Base-by-base conservation (phyloP, 2,888 invertebrate species). In the Stomorhina lunata region DNA sequence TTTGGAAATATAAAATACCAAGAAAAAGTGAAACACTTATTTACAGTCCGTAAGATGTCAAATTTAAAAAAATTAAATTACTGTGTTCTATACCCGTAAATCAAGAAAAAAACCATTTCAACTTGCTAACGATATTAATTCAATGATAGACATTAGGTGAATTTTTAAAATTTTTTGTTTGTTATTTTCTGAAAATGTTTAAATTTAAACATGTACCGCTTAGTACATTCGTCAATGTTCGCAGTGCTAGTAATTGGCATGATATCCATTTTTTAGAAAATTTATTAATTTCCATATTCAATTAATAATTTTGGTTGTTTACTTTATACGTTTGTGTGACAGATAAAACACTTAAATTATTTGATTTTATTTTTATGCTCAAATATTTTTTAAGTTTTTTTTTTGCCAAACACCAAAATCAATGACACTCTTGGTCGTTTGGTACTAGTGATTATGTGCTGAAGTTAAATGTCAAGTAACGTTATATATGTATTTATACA, bases 401-500 rank as follows among this genome's bases (percentile, higher is more conserved):
- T 29, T 17, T 57, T 61, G 50, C 0, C 25, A 40, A 37, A 32
- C 43, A 72, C 20, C 45, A 20, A 59, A 43, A 55, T 66, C 73
- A 80, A 61, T 80, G 80, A 68, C 80, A 61, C 73, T 48, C 45
- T 57, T 20, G 37, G 7, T 17, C 50, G n/a, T n/a, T n/a, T 61
- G 53, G 50, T 29, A 20, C 32, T 69, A 45, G 17, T 57, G 57
- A 65, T 20, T 72, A 72, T 59, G 75, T 75, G 80, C 80, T 80
- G 80, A 75, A 80, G 75, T 80, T 80, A 80, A 80, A 80, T 80
- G 80, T 80, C 80, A 80, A 69, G 80, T 69, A 59, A 55, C 40
- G 53, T 59, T 75, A 43, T 29, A 53, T 43, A 69, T 37, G 32
- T 50, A 5, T 20, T 9, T 27, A 9, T 1, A 9, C 12, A 12